Evolutionary conservation across 2,113 vertebrate species (phyloP), one percentile per base, ranked within the genome.

Genomic region (Menura novaehollandiae): DNA sequence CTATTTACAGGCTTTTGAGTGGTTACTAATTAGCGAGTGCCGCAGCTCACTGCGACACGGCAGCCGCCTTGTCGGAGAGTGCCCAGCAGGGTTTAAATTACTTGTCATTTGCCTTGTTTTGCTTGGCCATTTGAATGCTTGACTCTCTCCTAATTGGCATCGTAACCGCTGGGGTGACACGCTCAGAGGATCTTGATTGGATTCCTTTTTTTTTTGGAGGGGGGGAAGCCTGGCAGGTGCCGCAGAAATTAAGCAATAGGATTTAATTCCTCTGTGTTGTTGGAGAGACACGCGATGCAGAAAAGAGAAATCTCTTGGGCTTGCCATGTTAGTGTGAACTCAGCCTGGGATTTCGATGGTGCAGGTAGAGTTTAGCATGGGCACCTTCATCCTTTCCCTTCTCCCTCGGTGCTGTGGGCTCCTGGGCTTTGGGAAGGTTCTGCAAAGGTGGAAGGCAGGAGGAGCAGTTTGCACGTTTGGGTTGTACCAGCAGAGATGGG

Each of bases 71-170:
- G 47, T 83, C 62, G 6, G 85, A 63, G 73, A 78, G 92, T 52
- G 82, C 93, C 88, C 95, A 95, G 95, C 93, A 88, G 96, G 95
- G 85, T 88, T 94, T 94, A 90, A 96, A 96, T 94, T 80, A 72
- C 95, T 95, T 95, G 95, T 96, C 93, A 91, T 93, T 95, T 95
- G 90, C 95, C 92, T 93, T 90, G 88, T 96, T 97, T 95, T 94
- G 88, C 95, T 95, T 95, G 93, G 88, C 93, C 85, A 82, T 91
- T 94, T 90, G 90, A 84, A 88, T 95, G 90, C 95, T 90, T 92
- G 93, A 88, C 79, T 94, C 95, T 97, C 76, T 88, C 51, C 79
- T 97, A 96, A 97, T 96, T 96, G 93, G 93, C 80, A 13, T 64
- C 18, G 23, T 73, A 91, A 93, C 85, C 56, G 32, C 95, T 75